These are phyloP conservation scores for Tribolium freemani DNA, from an alignment of 2,888 invertebrate genomes.

Conservation along the genomic window DNA sequence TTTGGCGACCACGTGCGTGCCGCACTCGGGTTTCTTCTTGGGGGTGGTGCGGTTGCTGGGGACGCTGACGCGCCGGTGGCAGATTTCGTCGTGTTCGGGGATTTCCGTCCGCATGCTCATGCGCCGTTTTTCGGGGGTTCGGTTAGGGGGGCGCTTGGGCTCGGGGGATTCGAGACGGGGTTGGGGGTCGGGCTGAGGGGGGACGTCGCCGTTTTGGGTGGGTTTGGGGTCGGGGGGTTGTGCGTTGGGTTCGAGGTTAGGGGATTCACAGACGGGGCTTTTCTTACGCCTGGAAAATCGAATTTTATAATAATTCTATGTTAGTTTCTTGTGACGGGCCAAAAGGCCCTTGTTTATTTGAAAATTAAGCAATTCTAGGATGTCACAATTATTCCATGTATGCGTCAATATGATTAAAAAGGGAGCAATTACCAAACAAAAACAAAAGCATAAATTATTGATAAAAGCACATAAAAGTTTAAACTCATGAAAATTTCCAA, in stretches of 20 bases:
- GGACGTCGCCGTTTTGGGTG: slow-evolving; percentile 39
- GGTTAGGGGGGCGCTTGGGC: slow-evolving; percentile 41
- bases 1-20: slow-evolving; percentile 67
- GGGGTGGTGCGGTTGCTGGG: slow-evolving; percentile 61
- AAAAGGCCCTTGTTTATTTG: too few species aligned
- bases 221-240: slow-evolving; percentile 42
- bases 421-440: too few species aligned
- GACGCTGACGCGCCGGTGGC: slow-evolving; percentile 60
- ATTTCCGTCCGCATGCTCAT: slow-evolving; percentile 57
- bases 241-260: slow-evolving; percentile 45
- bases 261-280: slow-evolving; percentile 54
- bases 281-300: slow-evolving; percentile 47
- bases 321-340: too few species aligned
- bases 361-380: too few species aligned
- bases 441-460: too few species aligned
- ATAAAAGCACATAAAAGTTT: too few species aligned
- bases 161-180: slow-evolving; percentile 50
- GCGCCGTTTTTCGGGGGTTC: slow-evolving; percentile 63
- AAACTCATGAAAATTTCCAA: too few species aligned
- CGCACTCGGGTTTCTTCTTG: slow-evolving; percentile 69
- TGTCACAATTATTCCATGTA: too few species aligned
- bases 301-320: too few species aligned
- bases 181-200: slow-evolving; percentile 37
- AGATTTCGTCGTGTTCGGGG: slow-evolving; percentile 53
- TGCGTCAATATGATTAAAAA: too few species aligned